Evolutionary conservation across 2,797 vertebrate species (phyloP), one percentile per base, ranked within the genome.

Genomic region (Dendrocincla fuliginosa): DNA sequence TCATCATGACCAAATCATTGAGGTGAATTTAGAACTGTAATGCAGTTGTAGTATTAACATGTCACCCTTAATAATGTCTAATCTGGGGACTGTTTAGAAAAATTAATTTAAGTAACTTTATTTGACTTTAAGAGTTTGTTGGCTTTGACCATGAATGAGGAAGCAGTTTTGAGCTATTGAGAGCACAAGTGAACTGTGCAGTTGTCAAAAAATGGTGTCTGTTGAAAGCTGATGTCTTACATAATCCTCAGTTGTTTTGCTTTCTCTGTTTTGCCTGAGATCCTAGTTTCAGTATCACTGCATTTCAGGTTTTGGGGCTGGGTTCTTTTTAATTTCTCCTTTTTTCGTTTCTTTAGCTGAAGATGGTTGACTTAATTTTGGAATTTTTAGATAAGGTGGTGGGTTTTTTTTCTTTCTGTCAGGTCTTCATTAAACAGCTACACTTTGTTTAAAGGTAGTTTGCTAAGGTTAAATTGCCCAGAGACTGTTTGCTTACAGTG

Each of bases 131-230:
- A 49, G 15, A 69, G 59, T 77, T 79, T 63, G 3, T 87, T 89
- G 56, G 12, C 10, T 80, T 92, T 85, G 73, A 16, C n/a, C 33
- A 8, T 3, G 46, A 68, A 37, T 47, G 69, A 80, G 53, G 82
- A 91, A 76, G 75, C 70, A 89, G 46, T 73, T 63, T 32, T 68
- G 71, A 85, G 25, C n/a, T 30, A 41, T 59, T 78, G 82, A 80
- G 44, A 77, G 35, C n/a, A 13, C 12, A 42, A 39, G 42, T 68
- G 30, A 80, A 42, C 0, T 4, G 27, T 47, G 46, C 69, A 89
- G 37, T 69, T 94, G 57, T 88, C 5, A 7, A 50, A 89, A 65
- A 69, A 67, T n/a, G 33, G 50, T 84, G 37, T 50, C 16, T 78
- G 30, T 24, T 90, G 74, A 53, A 60, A 73, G 17, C 39, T 60